These are phyloP conservation scores for Heliopora coerulea DNA, from an alignment of 92 coral and sea anemone genomes.

Conservation along the genomic window DNA sequence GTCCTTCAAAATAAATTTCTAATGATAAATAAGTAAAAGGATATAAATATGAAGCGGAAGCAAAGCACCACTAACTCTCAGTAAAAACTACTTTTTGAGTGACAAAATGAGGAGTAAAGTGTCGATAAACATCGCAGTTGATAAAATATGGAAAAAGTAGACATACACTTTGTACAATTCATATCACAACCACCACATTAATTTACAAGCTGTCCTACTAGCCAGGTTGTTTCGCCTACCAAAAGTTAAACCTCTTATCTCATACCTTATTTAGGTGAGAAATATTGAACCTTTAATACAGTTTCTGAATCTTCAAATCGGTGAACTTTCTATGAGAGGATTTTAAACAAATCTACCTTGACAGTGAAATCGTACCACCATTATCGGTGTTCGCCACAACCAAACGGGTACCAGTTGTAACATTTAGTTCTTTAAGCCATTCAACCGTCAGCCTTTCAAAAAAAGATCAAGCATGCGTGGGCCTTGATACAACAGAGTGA, in stretches of 20 bases:
- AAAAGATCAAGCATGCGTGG: conserved; percentile 8
- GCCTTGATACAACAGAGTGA: no score
- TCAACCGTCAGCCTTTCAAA: conserved; percentile 29
- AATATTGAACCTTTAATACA: background rate
- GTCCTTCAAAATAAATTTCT: no score
- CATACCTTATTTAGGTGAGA: conserved; percentile 8
- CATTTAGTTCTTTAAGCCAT: background rate
- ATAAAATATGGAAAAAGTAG: no score
- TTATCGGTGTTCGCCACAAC: background rate
- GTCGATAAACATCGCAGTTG: no score
- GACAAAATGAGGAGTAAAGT: no score
- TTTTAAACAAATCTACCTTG: background rate
- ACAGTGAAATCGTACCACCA: conserved; percentile 25
- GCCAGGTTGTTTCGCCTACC: background rate
- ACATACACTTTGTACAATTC: no score
- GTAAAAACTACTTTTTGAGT: no score
- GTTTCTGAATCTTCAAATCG: background rate
- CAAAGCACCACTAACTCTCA: no score
- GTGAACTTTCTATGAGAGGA: background rate
- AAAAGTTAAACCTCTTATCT: background rate
- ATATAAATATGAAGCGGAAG: no score
- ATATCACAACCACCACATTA: no score
- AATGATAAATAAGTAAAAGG: no score
- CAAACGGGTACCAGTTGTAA: conserved; percentile 21
- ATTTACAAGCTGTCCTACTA: background rate